Evolutionary conservation across 2,797 vertebrate genomes (phyloP).

Genomic region (Acrossocheilus fasciatus): DNA sequence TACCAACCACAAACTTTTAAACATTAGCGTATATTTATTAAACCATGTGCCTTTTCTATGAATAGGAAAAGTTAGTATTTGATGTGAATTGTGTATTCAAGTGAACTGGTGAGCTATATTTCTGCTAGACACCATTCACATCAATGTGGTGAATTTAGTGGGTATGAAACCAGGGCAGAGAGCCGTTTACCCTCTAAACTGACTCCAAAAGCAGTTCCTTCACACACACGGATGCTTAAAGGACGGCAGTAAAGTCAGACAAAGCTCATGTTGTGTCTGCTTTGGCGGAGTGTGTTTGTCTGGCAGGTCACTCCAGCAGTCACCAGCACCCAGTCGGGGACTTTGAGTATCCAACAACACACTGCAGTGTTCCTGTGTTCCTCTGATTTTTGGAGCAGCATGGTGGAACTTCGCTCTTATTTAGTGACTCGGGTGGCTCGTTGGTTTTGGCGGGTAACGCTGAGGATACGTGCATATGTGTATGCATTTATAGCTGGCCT

Average conservation of each 20-base stretch:
- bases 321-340: not conserved
- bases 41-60: not conserved
- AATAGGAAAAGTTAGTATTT: constrained; percentile 18
- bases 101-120: constrained; percentile 8
- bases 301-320: constrained; percentile 28
- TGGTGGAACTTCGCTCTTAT: constrained; percentile 17
- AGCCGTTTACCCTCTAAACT: not conserved
- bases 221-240: constrained; percentile 19
- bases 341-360: constrained; percentile 38
- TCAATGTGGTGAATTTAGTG: constrained; percentile 34
- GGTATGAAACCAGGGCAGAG: constrained; percentile 12
- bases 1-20: not conserved
- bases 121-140: constrained; percentile 12
- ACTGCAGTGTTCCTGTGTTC: constrained; percentile 38
- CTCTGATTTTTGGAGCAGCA: constrained; percentile 18
- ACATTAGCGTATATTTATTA: not conserved
- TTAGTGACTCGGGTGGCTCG: constrained; percentile 29
- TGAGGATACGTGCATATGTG: constrained; percentile 23
- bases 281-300: constrained; percentile 16
- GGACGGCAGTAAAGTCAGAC: constrained; percentile 24
- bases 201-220: not conserved
- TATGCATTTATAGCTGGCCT: constrained; percentile 42
- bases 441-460: constrained; percentile 38
- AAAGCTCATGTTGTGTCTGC: constrained; percentile 49
- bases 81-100: not conserved